Conservation (phyloP, 2,113 vertebrate species). For the Amblyornis subalaris region DNA sequence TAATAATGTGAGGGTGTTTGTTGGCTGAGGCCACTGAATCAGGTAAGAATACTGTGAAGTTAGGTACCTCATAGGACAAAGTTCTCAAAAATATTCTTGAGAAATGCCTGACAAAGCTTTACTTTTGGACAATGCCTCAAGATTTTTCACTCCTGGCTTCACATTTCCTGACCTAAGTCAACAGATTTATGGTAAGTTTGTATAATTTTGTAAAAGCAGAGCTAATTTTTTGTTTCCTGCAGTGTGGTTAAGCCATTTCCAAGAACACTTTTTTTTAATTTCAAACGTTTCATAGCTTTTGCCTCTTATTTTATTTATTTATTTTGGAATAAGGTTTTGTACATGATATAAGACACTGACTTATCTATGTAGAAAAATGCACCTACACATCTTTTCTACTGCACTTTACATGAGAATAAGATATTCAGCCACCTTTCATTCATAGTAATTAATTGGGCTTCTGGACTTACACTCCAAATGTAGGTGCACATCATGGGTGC, state of each 20-base stretch:
- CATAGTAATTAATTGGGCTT: not conserved
- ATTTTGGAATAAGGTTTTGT: not conserved
- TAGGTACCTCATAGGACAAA: not conserved
- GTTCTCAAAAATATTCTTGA: not conserved
- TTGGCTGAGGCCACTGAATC: not conserved
- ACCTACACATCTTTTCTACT: not conserved
- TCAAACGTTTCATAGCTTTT: not conserved
- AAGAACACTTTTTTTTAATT: not conserved
- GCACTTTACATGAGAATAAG: not conserved
- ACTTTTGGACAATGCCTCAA: not conserved
- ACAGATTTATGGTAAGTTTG: not conserved
- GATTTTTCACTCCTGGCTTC: not conserved
- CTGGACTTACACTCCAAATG: not conserved
- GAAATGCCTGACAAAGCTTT: not conserved
- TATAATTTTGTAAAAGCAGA: not conserved
- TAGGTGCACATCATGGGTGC: not conserved
- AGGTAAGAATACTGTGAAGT: not conserved
- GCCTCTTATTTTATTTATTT: not conserved
- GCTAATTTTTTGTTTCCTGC: too few species aligned
- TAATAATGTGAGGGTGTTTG: not conserved
- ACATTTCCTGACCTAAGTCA: not conserved
- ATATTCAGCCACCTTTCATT: not conserved
- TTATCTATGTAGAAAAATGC: not conserved
- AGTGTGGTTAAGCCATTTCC: not conserved
- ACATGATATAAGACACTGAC: not conserved